A percentile compares a stretch with the other conserved stretches of the same genome.
Evolutionary conservation across 2,888 invertebrate genomes (phyloP).

Genomic region (Athalia cordata): DNA sequence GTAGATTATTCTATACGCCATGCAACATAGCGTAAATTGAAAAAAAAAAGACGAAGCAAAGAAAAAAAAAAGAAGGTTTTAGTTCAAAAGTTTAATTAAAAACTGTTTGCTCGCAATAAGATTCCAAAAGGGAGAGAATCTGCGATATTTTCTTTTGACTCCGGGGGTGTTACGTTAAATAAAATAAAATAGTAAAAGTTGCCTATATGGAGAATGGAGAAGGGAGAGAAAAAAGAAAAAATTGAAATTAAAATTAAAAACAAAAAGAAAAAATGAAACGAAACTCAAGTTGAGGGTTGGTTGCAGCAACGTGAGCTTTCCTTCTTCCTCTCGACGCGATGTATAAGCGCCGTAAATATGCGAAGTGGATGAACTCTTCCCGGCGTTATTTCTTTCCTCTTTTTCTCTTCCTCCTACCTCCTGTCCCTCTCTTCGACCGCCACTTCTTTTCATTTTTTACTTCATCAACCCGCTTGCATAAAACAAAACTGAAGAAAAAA

Average conservation of each 20-base stretch:
- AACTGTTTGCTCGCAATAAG: constrained; percentile 60
- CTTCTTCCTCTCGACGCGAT: not conserved
- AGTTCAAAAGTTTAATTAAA: constrained; percentile 69
- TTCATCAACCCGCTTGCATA: not conserved
- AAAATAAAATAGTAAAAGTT: not conserved
- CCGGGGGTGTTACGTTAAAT: not conserved
- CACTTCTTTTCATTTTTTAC: not conserved
- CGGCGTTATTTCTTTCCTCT: not conserved
- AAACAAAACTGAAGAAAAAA: not conserved
- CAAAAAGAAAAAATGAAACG: no score
- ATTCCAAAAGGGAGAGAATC: constrained; percentile 22
- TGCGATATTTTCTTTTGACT: constrained; percentile 35
- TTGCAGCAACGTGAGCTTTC: not conserved
- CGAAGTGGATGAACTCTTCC: constrained; percentile 25
- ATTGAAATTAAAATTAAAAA: no score
- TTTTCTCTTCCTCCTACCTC: not conserved
- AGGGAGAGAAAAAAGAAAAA: no score
- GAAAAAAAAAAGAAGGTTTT: constrained; percentile 49
- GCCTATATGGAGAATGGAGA: not conserved
- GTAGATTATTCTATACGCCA: no score
- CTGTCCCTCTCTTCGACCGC: not conserved
- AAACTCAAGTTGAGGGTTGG: not conserved
- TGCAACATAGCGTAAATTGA: no score
- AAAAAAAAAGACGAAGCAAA: no score
- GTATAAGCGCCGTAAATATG: constrained; percentile 8